These are phyloP conservation scores for Parnassius mnemosyne DNA, from an alignment of 2,888 invertebrate species.

Conservation along the genomic window DNA sequence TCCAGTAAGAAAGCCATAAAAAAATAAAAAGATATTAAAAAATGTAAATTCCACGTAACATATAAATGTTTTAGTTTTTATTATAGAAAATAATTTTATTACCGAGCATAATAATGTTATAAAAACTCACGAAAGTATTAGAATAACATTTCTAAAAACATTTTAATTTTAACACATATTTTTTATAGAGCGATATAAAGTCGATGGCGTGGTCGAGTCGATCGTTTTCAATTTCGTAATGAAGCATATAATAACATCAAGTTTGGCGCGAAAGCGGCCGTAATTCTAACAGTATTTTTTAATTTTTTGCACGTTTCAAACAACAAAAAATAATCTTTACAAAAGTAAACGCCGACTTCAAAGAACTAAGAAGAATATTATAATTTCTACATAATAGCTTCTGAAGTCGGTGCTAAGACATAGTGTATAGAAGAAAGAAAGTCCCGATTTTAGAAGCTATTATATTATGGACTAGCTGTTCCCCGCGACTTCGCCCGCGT, in stretches of 20 bases:
- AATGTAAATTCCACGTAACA: too few species aligned
- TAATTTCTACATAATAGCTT: too few species aligned
- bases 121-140: slow-evolving; percentile 16
- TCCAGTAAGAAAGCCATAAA: too few species aligned
- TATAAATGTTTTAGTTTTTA: not conserved
- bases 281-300: slow-evolving; percentile 55
- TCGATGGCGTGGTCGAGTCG: slow-evolving; percentile 46
- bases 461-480: too few species aligned
- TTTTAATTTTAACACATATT: slow-evolving; percentile 25
- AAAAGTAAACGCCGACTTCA: too few species aligned
- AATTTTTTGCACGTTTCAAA: slow-evolving; percentile 39
- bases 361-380: too few species aligned
- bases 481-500: too few species aligned
- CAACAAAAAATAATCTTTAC: not conserved
- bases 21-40: too few species aligned
- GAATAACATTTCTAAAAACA: slow-evolving; percentile 14
- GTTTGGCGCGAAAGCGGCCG: slow-evolving; percentile 52
- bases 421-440: too few species aligned
- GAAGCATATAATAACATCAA: slow-evolving; percentile 56
- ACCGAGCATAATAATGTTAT: slow-evolving; percentile 5
- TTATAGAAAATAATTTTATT: slow-evolving; percentile 1
- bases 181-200: slow-evolving; percentile 36
- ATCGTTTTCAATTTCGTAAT: slow-evolving; percentile 48
- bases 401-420: too few species aligned
- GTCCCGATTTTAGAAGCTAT: too few species aligned